A percentile compares a stretch with the other conserved stretches of the same genome.
Evolutionary conservation across 2,888 invertebrate species (phyloP).

Genomic region (Dorcus parallelipipedus): DNA sequence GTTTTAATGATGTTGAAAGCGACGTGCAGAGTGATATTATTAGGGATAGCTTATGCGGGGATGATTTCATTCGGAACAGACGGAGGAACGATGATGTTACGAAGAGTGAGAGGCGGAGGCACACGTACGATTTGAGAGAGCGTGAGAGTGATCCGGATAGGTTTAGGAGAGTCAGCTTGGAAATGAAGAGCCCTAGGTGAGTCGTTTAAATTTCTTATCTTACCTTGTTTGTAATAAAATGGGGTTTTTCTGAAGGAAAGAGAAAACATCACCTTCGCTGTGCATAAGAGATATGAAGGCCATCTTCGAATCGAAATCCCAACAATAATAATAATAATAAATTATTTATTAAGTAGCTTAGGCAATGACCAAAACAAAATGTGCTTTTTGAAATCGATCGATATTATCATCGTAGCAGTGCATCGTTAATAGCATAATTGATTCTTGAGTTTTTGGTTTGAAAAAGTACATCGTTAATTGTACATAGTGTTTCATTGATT

Average conservation of each 20-base stretch:
- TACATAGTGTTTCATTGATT: too few relatives aligned
- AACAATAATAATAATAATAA: constrained; percentile 33
- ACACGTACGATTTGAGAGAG: constrained; percentile 40
- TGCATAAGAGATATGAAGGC: constrained; percentile 81
- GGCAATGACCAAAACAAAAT: constrained; percentile 7
- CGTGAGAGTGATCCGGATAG: constrained; percentile 38
- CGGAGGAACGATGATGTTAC: constrained; percentile 12
- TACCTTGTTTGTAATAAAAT: too few relatives aligned
- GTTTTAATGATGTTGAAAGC: constrained; percentile 2
- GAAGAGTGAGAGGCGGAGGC: constrained; percentile 26
- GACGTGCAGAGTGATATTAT: constrained; percentile 9
- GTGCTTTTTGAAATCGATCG: background rate
- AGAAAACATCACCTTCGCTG: constrained; percentile 67
- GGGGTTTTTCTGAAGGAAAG: constrained; percentile 54
- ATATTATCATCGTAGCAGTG: too few relatives aligned
- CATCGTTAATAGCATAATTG: too few relatives aligned
- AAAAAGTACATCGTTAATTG: too few relatives aligned
- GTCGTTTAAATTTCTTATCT: constrained; percentile 5
- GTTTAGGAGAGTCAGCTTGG: constrained; percentile 41
- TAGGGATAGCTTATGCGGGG: constrained; percentile 5
- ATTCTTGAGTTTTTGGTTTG: too few relatives aligned
- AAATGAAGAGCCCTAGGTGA: constrained; percentile 42
- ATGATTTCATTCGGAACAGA: constrained; percentile 20
- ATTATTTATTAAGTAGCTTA: background rate
- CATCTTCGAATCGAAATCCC: constrained; percentile 72